Base-by-base conservation (phyloP, 2,113 vertebrate genomes). In the Syrmaticus mikado region DNA sequence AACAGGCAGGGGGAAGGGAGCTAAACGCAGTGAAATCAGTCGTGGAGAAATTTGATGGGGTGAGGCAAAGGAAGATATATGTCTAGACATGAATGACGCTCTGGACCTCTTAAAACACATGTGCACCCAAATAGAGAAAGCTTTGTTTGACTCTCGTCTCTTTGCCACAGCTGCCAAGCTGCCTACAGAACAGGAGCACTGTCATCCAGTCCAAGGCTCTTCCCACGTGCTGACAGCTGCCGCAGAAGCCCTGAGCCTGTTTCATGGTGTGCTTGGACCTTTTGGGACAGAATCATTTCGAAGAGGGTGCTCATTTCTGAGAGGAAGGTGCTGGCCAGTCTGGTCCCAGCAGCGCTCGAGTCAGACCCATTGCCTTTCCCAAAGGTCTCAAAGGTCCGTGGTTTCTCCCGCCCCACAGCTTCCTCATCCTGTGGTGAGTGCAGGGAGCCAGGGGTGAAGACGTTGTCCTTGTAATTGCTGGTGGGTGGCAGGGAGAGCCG, bases 221-320 rank as follows among this genome's bases (percentile, higher is more conserved):
- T 98, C 8, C 98, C 97, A 2, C 97, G 98, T 6, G 98, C 98
- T 0, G 99, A 99, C 14, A 99, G 98, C 38, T 98, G 98, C 95
- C 98, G 98, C 85, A 99, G 98, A 32, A 98, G 98, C n/a, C 98
- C 98, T 0, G 98, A 96, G 4, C 98, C 96, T 0, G 97, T 96
- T 46, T 97, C 96, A 0, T 96, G 84, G 82, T 99, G 98, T 62
- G 92, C 90, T 16, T 98, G 98, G 48, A 96, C 96, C 21, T 98
- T 98, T 97, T 98, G 98, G 3, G 98, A 98, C 97, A 99, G 96
- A 88, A 99, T 97, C 98, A 99, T 98, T 95, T 99, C 98, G 10
- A 99, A 98, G 84, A 99, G 98, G 1, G 98, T 98, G 97, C 98
- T 99, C 98, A 99, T 99, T 97, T 99, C 99, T 0, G 98, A 99